Percentiles rank a stretch among this genome's conserved stretches.
phyloP scores from a whole-genome alignment of 2,113 vertebrate genomes.

The Mastomys coucha region DNA sequence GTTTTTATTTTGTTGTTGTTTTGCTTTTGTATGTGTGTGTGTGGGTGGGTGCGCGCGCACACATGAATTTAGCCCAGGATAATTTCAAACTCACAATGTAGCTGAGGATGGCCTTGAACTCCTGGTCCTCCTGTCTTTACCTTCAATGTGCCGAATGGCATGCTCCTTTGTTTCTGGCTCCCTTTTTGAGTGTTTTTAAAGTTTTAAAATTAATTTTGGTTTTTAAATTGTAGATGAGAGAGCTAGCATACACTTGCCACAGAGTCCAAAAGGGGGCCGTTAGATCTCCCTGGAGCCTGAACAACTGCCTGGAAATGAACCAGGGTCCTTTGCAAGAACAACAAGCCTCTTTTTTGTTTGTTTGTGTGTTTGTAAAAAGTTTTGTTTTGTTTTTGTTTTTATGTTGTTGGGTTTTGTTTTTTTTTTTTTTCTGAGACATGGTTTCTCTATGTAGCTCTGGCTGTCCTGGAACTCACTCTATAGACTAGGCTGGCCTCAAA shows the following conservation, averaged over 20 bases:
- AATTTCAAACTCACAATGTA: not conserved
- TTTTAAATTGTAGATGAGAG: not conserved
- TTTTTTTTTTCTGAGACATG: too few relatives aligned
- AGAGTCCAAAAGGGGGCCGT: not conserved
- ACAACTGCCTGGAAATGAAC: not conserved
- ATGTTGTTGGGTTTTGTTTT: too few relatives aligned
- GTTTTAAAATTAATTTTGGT: not conserved
- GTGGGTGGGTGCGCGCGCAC: too few relatives aligned
- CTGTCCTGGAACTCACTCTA: too few relatives aligned
- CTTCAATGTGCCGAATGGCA: not conserved
- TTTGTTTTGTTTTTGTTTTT: too few relatives aligned
- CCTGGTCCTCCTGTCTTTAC: not conserved
- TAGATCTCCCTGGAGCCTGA: not conserved
- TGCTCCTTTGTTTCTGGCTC: not conserved
- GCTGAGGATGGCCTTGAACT: not conserved
- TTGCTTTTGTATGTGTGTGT: not conserved
- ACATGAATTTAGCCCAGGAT: not conserved
- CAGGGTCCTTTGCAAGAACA: not conserved
- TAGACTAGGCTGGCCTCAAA: too few relatives aligned
- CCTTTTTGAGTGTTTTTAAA: not conserved
- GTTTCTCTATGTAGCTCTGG: too few relatives aligned
- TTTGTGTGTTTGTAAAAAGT: too few relatives aligned
- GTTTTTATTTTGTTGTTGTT: not conserved
- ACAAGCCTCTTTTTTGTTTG: too few relatives aligned
- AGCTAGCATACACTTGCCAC: not conserved